Percentiles rank a stretch among this genome's conserved stretches.
phyloP scores from a whole-genome alignment of 2,888 invertebrate species.

The Carterocephalus palaemon region DNA sequence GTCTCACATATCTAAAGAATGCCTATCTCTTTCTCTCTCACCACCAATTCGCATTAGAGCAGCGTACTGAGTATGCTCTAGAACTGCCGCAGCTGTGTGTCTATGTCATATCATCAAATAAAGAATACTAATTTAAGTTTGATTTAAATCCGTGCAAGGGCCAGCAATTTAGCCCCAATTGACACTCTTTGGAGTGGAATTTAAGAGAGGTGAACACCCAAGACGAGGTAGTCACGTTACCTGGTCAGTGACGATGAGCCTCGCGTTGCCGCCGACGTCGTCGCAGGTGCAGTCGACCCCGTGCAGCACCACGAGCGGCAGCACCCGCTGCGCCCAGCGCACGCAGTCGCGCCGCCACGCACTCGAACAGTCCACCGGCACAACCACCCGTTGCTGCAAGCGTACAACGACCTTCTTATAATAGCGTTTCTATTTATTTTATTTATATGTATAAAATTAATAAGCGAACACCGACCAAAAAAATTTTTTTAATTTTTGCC shows the following conservation, averaged over 20 bases:
- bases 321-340: constrained; percentile 62
- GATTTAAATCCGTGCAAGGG: too few species aligned
- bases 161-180: too few species aligned
- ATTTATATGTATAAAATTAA: too few species aligned
- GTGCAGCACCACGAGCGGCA: constrained; percentile 44
- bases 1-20: not conserved
- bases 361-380: constrained; percentile 16
- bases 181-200: too few species aligned
- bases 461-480: too few species aligned
- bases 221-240: constrained; percentile 32
- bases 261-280: constrained; percentile 41
- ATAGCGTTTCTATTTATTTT: too few species aligned
- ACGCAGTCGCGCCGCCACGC: constrained; percentile 65
- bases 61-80: too few species aligned
- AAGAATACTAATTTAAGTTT: too few species aligned
- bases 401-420: not conserved
- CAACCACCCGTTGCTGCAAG: constrained; percentile 12
- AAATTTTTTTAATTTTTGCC: too few species aligned
- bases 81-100: too few species aligned
- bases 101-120: not conserved
- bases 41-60: too few species aligned
- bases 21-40: too few species aligned
- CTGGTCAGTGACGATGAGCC: constrained; percentile 57
- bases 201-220: not conserved
- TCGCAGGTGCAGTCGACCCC: constrained; percentile 55